Base-by-base conservation (phyloP, 2,888 invertebrate species). In the Gymnocheta viridis region DNA sequence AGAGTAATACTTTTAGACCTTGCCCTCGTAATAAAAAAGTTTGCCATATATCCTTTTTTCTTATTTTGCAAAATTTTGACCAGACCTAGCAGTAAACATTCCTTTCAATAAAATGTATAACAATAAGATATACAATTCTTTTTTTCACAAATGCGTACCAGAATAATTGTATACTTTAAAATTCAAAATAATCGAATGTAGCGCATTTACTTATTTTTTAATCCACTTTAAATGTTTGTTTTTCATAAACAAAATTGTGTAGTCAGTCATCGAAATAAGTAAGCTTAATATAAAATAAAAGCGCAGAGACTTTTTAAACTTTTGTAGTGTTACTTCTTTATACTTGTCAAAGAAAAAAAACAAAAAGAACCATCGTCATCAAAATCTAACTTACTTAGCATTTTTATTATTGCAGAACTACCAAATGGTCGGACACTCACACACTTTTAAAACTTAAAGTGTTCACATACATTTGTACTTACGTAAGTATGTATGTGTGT, bases 341-440 rank as follows among this genome's bases (percentile, higher is more conserved):
- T 44, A 41, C 17, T 22, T 32, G 29, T 66, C 19, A 27, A 12
- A 60, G 2, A 29, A 17, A 70, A 47, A 64, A 60, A 24, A 12
- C 62, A 62, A 60, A 70, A 56, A 76, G 69, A 60, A 73, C 69
- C 56, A 64, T 60, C 58, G 58, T 80, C 60, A 80, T 72, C 60
- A 77, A 73, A 73, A 76, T 73, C 47, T 47, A 72, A 80, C 83
- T 80, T 83, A 73, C 67, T 83, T 80, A 67, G 83, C 80, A 84
- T 60, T 84, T 84, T 77, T 80, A 72, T 72, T 72, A 69, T 66
- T 22, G 49, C n/a, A 74, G 54, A 41, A 29, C 22, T 38, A 56
- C 60, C 56, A 77, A 74, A 74, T 80, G 72, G 83, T 72, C 80
- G 67, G 22, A 58, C 41, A 51, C 41, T 51, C 58, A 58, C 54